phyloP scores from a whole-genome alignment of 2,113 vertebrate genomes.

The Ursus arctos region DNA sequence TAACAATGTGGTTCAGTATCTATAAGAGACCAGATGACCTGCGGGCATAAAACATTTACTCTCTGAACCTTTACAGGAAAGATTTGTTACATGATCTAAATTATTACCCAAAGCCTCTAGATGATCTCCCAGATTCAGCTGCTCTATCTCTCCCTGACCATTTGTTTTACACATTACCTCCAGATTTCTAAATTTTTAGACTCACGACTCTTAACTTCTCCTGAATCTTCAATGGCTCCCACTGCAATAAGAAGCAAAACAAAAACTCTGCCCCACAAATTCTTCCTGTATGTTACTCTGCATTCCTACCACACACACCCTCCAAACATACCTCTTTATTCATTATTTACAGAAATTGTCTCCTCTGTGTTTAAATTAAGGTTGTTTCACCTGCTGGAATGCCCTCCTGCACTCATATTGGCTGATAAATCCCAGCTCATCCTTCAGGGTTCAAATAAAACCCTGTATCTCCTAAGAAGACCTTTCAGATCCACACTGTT shows the following conservation, averaged over 20 bases:
- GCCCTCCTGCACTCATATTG: not conserved
- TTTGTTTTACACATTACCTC: constrained; percentile 29
- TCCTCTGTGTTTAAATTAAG: not conserved
- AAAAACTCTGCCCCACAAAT: not conserved
- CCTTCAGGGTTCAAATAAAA: constrained; percentile 1
- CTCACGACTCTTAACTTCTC: not conserved
- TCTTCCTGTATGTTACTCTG: not conserved
- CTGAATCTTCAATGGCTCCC: constrained; percentile 15
- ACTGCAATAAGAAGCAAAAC: constrained; percentile 27
- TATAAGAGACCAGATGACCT: not conserved
- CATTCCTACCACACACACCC: not conserved
- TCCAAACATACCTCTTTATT: not conserved
- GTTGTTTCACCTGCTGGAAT: constrained; percentile 3
- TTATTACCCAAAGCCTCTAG: not conserved
- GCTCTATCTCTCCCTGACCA: not conserved
- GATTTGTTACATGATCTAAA: constrained; percentile 17
- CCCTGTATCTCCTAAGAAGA: not conserved
- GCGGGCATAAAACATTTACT: constrained; percentile 35
- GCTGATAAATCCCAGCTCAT: constrained; percentile 20
- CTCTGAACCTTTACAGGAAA: not conserved
- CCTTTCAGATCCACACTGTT: not conserved
- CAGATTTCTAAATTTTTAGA: constrained; percentile 31
- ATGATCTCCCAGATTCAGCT: constrained; percentile 21
- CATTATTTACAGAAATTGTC: constrained; percentile 35
- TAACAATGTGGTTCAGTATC: not conserved